Base-by-base conservation (phyloP, 2,797 vertebrate genomes). In the Hyperoplus lanceolatus region DNA sequence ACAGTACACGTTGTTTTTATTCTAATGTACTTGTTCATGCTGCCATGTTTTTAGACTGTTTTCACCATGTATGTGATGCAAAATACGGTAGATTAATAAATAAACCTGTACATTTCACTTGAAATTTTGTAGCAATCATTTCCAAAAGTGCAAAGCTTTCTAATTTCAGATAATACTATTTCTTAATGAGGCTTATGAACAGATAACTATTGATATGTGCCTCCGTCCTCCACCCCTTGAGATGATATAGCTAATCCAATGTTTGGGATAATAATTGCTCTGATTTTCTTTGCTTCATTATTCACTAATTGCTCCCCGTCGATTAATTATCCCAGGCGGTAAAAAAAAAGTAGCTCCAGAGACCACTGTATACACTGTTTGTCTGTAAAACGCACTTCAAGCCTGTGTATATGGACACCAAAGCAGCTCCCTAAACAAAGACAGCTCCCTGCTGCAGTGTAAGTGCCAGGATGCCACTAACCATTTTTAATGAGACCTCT, bases 251-350 rank as follows among this genome's bases (percentile, higher is more conserved):
- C 67, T 87, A 82, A 91, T 90, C 80, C 67, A 71, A 79, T 91
- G 87, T 92, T 92, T 92, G 73, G 69, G 55, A 67, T 87, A 70
- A 67, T 90, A 90, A 93, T 85, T 90, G 79, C 72, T 82, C 69
- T 54, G 65, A 75, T 87, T 86, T 83, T 86, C 67, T 61, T 68
- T 66, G 29, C 76, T 84, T 77, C 64, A 59, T 85, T 80, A 82
- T 82, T 80, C 61, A 77, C 72, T 87, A 85, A 93, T 79, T 83
- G 77, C 79, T 93, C 92, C 82, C 84, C 65, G 74, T 84, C 51
- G 82, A 90, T 90, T 89, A 88, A 93, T 94, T 92, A 90, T 85
- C 83, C 77, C 68, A 75, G 80, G 79, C 84, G 79, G 89, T 90
- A 64, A 84, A 73, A 79, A 83, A 61, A 29, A 29, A 29, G 29